These are phyloP conservation scores for Pseudopodoces humilis DNA, from an alignment of 2,113 vertebrate species.

Conservation along the genomic window DNA sequence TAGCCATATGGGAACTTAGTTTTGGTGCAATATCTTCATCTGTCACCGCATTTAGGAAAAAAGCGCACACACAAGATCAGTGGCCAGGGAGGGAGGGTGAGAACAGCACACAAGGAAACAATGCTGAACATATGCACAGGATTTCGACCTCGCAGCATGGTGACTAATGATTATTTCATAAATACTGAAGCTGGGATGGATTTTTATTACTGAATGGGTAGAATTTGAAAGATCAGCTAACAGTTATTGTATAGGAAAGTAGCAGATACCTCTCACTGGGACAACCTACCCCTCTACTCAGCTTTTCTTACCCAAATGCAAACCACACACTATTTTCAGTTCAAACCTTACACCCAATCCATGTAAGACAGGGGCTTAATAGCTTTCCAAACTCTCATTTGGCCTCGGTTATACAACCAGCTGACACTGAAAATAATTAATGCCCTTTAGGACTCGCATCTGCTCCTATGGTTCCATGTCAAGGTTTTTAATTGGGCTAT, in stretches of 20 bases:
- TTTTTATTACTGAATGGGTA: constrained; percentile 27
- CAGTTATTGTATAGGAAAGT: not conserved
- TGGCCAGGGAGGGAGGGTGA: constrained; percentile 53
- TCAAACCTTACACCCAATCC: constrained; percentile 76
- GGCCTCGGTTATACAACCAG: constrained; percentile 84
- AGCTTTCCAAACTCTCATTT: constrained; percentile 85
- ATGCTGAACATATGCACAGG: constrained; percentile 71
- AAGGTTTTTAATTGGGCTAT: constrained; percentile 90
- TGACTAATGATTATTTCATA: constrained; percentile 74
- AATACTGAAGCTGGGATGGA: constrained; percentile 61
- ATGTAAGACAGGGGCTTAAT: constrained; percentile 78
- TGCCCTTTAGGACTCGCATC: constrained; percentile 87
- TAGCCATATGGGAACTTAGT: constrained; percentile 77
- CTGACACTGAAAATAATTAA: constrained; percentile 89
- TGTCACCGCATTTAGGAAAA: constrained; percentile 72
- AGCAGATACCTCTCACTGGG: constrained; percentile 28
- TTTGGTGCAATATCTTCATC: constrained; percentile 79
- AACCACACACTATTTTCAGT: constrained; percentile 70
- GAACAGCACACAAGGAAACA: constrained; percentile 65
- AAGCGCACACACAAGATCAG: constrained; percentile 27
- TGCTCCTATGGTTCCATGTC: constrained; percentile 87
- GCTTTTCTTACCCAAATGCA: constrained; percentile 47
- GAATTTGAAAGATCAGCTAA: constrained; percentile 24
- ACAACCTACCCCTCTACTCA: constrained; percentile 7
- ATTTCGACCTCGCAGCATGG: constrained; percentile 73